Conservation (phyloP, 2,797 vertebrate species). For the Pseudochromis fuscus region DNA sequence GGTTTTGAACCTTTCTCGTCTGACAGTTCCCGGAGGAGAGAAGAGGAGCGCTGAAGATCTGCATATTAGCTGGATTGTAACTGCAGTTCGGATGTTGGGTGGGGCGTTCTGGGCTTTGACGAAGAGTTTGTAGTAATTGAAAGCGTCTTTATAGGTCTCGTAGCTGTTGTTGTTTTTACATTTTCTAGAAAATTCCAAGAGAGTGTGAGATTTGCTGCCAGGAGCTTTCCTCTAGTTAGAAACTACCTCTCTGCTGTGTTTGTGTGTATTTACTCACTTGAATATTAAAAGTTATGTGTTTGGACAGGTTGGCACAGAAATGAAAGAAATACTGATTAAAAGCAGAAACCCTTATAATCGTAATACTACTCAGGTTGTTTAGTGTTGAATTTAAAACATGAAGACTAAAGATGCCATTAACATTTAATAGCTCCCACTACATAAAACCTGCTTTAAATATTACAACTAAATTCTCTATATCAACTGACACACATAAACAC, state of each 20-base stretch:
- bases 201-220: neutral
- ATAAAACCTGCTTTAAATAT: neutral
- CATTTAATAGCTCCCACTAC: neutral
- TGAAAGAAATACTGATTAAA: too few relatives aligned
- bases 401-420: too few relatives aligned
- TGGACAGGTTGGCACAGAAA: too few relatives aligned
- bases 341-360: too few relatives aligned
- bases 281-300: too few relatives aligned
- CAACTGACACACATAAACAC: neutral
- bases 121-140: slow-evolving; percentile 1
- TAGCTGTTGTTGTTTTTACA: neutral
- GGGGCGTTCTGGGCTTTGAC: slow-evolving; percentile 12
- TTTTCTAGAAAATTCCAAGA: slow-evolving; percentile 8
- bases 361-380: too few relatives aligned
- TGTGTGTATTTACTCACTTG: neutral
- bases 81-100: slow-evolving; percentile 11
- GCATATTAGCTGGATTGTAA: slow-evolving; percentile 27
- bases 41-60: slow-evolving; percentile 25
- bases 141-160: neutral
- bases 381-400: too few relatives aligned
- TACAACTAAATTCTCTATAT: neutral
- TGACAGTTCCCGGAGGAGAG: slow-evolving; percentile 25
- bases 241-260: neutral
- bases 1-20: slow-evolving; percentile 36
- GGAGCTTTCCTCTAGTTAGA: neutral